A percentile compares a stretch with the other conserved stretches of the same genome.
phyloP scores from a whole-genome alignment of 2,113 vertebrate genomes.

The Perca fluviatilis region DNA sequence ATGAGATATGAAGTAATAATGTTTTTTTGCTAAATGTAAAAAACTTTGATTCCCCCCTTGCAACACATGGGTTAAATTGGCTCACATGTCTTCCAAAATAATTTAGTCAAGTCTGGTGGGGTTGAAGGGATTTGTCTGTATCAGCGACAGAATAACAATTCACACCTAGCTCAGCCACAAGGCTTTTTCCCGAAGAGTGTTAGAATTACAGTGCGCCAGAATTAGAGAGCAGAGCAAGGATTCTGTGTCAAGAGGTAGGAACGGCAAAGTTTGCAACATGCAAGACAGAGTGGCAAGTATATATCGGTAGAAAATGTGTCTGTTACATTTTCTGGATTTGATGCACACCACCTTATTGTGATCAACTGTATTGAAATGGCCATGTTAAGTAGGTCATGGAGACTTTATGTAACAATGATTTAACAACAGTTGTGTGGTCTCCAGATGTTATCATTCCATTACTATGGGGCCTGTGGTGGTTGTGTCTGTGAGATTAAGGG shows the following conservation, averaged over 20 bases:
- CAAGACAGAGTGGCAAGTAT: background rate
- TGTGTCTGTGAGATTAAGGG: constrained; percentile 20
- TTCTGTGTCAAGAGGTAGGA: constrained; percentile 40
- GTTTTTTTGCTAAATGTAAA: constrained; percentile 32
- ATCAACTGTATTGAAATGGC: background rate
- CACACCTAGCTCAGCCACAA: constrained; percentile 56
- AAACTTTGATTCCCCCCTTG: constrained; percentile 37
- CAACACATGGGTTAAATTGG: constrained; percentile 56
- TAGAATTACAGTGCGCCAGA: constrained; percentile 42
- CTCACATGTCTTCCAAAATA: constrained; percentile 62
- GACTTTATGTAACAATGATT: constrained; percentile 19
- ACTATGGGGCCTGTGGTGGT: background rate
- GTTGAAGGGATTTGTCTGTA: constrained; percentile 69
- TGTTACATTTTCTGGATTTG: background rate
- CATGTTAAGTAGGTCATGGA: constrained; percentile 6
- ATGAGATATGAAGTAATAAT: constrained; percentile 54
- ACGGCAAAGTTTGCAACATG: constrained; percentile 18
- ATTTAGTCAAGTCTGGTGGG: constrained; percentile 59
- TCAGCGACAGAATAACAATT: constrained; percentile 69
- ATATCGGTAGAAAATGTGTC: constrained; percentile 3
- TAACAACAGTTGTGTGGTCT: background rate
- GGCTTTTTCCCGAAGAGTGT: constrained; percentile 53
- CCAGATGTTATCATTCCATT: constrained; percentile 17
- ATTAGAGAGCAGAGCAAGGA: constrained; percentile 30
- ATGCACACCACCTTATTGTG: background rate